Evolutionary conservation across 2,113 vertebrate genomes (phyloP).

Genomic region (Brachyhypopomus gauderio): DNA sequence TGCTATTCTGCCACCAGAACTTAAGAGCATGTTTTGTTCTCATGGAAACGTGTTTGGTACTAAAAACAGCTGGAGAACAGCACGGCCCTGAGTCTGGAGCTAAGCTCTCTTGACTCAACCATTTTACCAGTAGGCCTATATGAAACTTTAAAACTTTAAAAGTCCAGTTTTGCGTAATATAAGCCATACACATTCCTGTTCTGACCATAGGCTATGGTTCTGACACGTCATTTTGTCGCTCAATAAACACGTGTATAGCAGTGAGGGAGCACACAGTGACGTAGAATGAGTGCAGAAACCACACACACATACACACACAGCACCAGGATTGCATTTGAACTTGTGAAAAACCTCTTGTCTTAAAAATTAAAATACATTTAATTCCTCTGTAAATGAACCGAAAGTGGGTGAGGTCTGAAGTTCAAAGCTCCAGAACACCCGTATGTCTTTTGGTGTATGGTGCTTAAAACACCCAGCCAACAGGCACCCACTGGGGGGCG

Average conservation of each 20-base stretch:
- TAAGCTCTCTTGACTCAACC: too few species aligned
- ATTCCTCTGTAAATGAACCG: background rate
- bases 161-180: background rate
- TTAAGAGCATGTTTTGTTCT: too few species aligned
- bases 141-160: background rate
- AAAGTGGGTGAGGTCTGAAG: background rate
- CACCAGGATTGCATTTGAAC: slow-evolving; percentile 16
- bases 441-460: background rate
- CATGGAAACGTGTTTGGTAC: too few species aligned
- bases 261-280: background rate
- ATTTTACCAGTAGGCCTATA: background rate
- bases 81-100: too few species aligned
- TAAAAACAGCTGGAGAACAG: too few species aligned
- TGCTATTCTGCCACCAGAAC: background rate
- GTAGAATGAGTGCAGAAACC: background rate
- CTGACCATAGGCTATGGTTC: background rate
- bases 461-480: slow-evolving; percentile 91
- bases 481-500: slow-evolving; percentile 92
- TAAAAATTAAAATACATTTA: slow-evolving; percentile 1
- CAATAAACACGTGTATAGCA: background rate
- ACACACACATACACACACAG: slow-evolving; percentile 12
- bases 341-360: background rate
- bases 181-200: background rate
- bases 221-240: background rate
- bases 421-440: background rate